These are phyloP conservation scores for Agonopterix heracliana DNA, from an alignment of 2,888 invertebrate species.

Conservation along the genomic window DNA sequence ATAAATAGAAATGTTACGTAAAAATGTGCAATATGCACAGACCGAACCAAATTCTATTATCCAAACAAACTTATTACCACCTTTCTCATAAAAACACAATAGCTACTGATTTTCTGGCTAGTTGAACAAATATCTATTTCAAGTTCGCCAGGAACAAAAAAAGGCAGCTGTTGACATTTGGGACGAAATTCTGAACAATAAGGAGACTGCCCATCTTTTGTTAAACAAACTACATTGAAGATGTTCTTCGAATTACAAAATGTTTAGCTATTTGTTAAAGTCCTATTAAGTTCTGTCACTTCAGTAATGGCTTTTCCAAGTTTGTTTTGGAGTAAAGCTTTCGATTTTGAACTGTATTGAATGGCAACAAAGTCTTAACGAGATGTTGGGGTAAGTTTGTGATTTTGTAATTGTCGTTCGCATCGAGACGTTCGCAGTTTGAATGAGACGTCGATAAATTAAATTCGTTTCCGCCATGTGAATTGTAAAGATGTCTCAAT, in stretches of 20 bases:
- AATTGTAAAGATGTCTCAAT: slow-evolving; percentile 69
- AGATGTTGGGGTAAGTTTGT: slow-evolving; percentile 23
- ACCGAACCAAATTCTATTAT: slow-evolving; percentile 37
- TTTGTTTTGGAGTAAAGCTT: slow-evolving; percentile 8
- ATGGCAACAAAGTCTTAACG: slow-evolving; percentile 16
- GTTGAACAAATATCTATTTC: slow-evolving; percentile 71
- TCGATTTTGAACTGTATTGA: slow-evolving; percentile 23
- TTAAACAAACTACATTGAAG: slow-evolving; percentile 65
- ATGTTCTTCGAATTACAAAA: slow-evolving; percentile 71
- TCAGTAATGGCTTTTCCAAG: slow-evolving; percentile 42
- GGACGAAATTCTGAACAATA: slow-evolving; percentile 48
- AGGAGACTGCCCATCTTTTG: slow-evolving; percentile 53
- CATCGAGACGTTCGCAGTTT: slow-evolving; percentile 55
- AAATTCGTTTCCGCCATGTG: slow-evolving; percentile 71
- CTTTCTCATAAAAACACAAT: slow-evolving; percentile 47
- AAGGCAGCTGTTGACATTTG: slow-evolving; percentile 65
- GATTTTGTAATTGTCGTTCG: slow-evolving; percentile 58
- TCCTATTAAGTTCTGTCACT: slow-evolving; percentile 72
- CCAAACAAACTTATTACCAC: slow-evolving; percentile 52
- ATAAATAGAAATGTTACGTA: slow-evolving; percentile 23
- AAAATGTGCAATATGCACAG: slow-evolving; percentile 39
- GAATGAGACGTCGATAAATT: slow-evolving; percentile 72
- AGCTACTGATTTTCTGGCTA: slow-evolving; percentile 70
- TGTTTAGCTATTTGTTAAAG: slow-evolving; percentile 75
- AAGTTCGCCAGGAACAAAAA: slow-evolving; percentile 56